phyloP scores from a whole-genome alignment of 2,888 invertebrate genomes.

The Coelogynopora nodosa region DNA sequence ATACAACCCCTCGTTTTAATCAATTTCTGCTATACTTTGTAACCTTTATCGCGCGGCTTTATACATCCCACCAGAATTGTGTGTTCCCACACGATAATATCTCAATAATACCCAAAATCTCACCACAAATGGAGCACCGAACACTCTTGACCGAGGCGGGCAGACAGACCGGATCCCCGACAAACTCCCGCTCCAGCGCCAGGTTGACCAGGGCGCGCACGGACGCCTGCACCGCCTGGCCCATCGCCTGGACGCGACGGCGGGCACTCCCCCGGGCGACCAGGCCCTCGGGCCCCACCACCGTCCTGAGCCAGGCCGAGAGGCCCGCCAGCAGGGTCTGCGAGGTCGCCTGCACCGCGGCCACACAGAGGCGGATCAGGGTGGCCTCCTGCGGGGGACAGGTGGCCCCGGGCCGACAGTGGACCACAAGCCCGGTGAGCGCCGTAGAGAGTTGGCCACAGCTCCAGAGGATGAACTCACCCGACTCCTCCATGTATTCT shows the following conservation, averaged over 20 bases:
- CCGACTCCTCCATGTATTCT: background rate
- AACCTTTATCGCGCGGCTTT: no score
- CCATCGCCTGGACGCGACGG: background rate
- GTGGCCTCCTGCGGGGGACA: background rate
- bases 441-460: background rate
- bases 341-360: background rate
- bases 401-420: background rate
- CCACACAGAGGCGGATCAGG: background rate
- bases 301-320: background rate
- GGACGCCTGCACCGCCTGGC: background rate
- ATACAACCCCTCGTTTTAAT: no score
- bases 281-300: background rate
- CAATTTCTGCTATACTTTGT: no score
- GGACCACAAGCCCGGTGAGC: background rate
- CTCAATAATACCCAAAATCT: no score
- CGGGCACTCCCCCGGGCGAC: background rate
- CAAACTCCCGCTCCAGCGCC: conserved; percentile 5
- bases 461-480: conserved; percentile 9
- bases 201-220: background rate
- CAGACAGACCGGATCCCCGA: background rate
- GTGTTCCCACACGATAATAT: no score
- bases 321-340: background rate
- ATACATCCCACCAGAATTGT: no score
- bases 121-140: conserved; percentile 11
- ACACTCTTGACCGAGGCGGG: background rate